A percentile compares a stretch with the other conserved stretches of the same genome.
phyloP scores from a whole-genome alignment of 2,888 invertebrate species.

The Agrochola lota region DNA sequence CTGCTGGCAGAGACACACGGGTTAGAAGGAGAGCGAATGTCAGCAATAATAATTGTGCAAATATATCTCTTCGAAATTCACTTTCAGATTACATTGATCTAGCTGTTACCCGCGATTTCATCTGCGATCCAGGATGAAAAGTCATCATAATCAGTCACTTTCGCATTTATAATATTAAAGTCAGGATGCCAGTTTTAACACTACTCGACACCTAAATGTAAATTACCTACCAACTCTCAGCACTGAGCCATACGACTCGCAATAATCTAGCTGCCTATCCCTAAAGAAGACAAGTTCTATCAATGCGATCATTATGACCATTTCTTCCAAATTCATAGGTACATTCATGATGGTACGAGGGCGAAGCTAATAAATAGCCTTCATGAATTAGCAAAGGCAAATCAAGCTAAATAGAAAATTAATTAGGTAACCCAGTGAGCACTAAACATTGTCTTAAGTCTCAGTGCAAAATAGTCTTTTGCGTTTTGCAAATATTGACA shows the following conservation, averaged over 20 bases:
- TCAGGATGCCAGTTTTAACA: background rate
- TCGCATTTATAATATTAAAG: no score
- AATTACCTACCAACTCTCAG: background rate
- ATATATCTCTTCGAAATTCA: background rate
- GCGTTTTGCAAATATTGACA: background rate
- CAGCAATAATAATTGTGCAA: background rate
- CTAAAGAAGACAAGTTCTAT: background rate
- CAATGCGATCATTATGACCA: background rate
- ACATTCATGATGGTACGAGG: background rate
- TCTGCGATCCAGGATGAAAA: no score
- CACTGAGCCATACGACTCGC: background rate
- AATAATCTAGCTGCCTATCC: background rate
- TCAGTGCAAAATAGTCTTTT: background rate
- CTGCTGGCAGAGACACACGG: constrained; percentile 49
- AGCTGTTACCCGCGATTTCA: no score
- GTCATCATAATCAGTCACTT: no score
- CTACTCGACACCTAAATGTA: background rate
- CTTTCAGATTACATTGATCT: background rate
- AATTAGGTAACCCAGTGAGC: background rate
- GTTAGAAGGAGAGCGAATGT: background rate
- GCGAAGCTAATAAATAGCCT: background rate
- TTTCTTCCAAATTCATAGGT: background rate
- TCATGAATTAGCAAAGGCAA: background rate
- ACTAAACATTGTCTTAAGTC: background rate
- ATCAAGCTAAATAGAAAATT: background rate